Conservation (phyloP, 2,888 invertebrate genomes). For the Urechis unicinctus region DNA sequence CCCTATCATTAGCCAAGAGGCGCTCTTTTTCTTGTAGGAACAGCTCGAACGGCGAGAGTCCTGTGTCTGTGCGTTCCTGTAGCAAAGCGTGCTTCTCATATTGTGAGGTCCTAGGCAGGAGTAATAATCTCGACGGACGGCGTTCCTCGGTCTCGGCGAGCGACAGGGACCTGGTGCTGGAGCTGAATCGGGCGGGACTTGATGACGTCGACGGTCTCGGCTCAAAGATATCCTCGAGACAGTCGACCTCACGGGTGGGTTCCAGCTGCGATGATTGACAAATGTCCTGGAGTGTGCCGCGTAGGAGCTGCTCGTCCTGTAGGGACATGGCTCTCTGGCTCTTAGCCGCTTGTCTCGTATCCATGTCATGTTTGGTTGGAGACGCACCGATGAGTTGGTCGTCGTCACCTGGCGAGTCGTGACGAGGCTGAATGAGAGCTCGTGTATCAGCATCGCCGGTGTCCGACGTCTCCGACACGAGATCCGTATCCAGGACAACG, state of each 20-base stretch:
- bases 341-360: too few species aligned
- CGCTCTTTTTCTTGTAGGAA: conserved; percentile 17
- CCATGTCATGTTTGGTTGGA: too few species aligned
- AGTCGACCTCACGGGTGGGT: not conserved
- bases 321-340: not conserved
- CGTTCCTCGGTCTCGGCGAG: not conserved
- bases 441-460: too few species aligned
- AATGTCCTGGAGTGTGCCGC: not conserved
- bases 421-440: too few species aligned
- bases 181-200: not conserved
- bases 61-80: conserved; percentile 11
- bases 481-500: too few species aligned
- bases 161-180: not conserved
- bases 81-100: conserved; percentile 20
- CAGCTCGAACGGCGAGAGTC: conserved; percentile 16
- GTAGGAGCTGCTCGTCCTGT: not conserved
- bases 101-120: conserved; percentile 16
- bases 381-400: too few species aligned
- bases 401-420: too few species aligned
- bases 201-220: not conserved
- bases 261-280: not conserved
- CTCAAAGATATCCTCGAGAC: not conserved
- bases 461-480: too few species aligned
- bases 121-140: not conserved
- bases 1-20: not conserved